A percentile compares a stretch with the other conserved stretches of the same genome.
These are phyloP conservation scores for Trichonephila clavata DNA, from an alignment of 1,140 invertebrate species.

Conservation along the genomic window DNA sequence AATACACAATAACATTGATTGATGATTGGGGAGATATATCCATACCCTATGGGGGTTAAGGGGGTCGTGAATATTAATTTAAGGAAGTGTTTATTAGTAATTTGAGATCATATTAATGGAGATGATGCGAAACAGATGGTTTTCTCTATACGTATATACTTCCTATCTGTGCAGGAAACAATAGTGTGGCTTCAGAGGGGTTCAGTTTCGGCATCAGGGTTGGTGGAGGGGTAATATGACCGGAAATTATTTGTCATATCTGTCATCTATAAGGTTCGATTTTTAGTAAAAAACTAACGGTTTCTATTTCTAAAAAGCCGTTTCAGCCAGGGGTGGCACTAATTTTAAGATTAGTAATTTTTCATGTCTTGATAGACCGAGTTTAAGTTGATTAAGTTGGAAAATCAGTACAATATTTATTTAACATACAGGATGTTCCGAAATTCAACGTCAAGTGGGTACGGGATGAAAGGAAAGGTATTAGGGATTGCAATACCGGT, in stretches of 20 bases:
- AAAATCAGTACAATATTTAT: too few relatives aligned
- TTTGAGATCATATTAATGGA: constrained; percentile 50
- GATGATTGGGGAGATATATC: background rate
- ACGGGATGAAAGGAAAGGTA: too few relatives aligned
- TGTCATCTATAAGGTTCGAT: background rate
- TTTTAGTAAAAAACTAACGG: background rate
- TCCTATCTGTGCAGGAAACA: background rate
- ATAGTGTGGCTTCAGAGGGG: background rate
- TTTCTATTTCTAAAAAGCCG: background rate
- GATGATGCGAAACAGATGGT: constrained; percentile 41
- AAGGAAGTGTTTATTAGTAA: constrained; percentile 74
- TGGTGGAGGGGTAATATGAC: background rate
- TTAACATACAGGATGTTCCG: too few relatives aligned
- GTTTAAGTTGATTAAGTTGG: too few relatives aligned
- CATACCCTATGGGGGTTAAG: constrained; percentile 20
- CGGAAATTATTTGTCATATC: constrained; percentile 25
- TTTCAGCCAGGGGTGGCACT: too few relatives aligned
- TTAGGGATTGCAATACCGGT: too few relatives aligned
- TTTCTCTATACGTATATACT: background rate
- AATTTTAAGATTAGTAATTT: too few relatives aligned
- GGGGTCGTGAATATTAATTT: constrained; percentile 66
- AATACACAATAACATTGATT: constrained; percentile 34
- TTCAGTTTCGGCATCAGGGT: background rate
- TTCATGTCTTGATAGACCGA: too few relatives aligned
- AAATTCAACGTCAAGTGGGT: too few relatives aligned